Evolutionary conservation across 1,140 invertebrate genomes (phyloP).

Genomic region (Drosophila simulans): DNA sequence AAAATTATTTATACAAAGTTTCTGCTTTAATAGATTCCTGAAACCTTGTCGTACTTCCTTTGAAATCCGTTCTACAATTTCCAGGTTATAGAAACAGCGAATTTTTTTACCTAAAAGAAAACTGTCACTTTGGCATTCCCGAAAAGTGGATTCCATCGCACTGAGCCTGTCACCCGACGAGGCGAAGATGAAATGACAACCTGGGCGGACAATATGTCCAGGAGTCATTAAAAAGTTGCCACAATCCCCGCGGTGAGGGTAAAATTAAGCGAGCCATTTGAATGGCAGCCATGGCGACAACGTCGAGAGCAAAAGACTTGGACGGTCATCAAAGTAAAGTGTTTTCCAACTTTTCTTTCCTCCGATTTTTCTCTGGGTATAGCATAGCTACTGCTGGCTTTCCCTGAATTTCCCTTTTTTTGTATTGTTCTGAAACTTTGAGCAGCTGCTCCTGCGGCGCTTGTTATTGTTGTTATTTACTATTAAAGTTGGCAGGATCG

Average conservation of each 20-base stretch:
- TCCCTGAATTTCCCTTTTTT: conserved; percentile 14
- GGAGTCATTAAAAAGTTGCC: conserved; percentile 50
- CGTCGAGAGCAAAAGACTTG: conserved; percentile 50
- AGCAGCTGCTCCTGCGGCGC: conserved; percentile 63
- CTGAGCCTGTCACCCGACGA: conserved; percentile 3
- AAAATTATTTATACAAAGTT: not conserved
- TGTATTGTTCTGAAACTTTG: conserved; percentile 47
- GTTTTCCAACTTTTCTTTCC: conserved; percentile 61
- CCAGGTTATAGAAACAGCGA: not conserved
- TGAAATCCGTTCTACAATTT: not conserved
- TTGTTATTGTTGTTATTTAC: conserved; percentile 81
- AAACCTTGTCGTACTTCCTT: not conserved
- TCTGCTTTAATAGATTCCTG: not conserved
- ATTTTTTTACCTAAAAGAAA: not conserved
- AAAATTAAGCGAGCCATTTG: conserved; percentile 54
- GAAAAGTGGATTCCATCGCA: not conserved
- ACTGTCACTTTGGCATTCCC: not conserved
- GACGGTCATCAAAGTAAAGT: conserved; percentile 60
- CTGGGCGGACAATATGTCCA: conserved; percentile 34
- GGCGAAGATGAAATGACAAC: conserved; percentile 21
- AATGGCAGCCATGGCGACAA: conserved; percentile 59
- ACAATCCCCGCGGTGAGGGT: conserved; percentile 39
- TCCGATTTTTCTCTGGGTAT: conserved; percentile 11
- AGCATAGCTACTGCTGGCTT: conserved; percentile 18
- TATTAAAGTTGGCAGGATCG: conserved; percentile 69